Conservation (phyloP, 2,888 invertebrate genomes). For the Spatulosminthurus flaviceps region DNA sequence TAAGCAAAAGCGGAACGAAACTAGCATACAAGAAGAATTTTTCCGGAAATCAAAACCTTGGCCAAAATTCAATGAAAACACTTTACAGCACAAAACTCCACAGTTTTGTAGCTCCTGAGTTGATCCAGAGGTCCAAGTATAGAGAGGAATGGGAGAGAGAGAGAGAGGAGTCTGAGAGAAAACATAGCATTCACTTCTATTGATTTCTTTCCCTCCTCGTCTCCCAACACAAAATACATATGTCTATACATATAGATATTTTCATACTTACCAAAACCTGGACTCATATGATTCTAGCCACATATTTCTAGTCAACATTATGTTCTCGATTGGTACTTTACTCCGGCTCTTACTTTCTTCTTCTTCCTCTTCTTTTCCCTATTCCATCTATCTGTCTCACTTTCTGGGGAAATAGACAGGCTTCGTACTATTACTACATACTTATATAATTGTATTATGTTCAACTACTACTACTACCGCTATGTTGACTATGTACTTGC, state of each 20-base stretch:
- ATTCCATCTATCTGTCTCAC: constrained; percentile 14
- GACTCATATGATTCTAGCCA: constrained; percentile 6
- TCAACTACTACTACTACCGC: too few species aligned
- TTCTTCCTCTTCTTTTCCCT: constrained; percentile 47
- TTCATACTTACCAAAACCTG: constrained; percentile 3
- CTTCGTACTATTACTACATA: too few species aligned
- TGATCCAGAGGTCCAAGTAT: constrained; percentile 23
- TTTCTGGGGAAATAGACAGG: too few species aligned
- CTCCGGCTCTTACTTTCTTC: neutral
- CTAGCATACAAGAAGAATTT: constrained; percentile 44
- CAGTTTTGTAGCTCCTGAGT: constrained; percentile 36
- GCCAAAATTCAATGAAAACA: constrained; percentile 50
- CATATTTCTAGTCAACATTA: constrained; percentile 37
- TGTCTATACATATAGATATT: too few species aligned
- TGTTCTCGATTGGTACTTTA: neutral
- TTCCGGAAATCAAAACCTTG: constrained; percentile 51
- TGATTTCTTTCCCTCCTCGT: constrained; percentile 28
- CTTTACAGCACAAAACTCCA: constrained; percentile 39
- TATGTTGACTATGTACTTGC: too few species aligned
- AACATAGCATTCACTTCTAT: constrained; percentile 29
- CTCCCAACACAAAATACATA: neutral
- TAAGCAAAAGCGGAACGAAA: neutral
- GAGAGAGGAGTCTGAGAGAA: constrained; percentile 43
- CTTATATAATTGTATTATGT: too few species aligned
- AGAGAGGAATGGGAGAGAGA: constrained; percentile 34